Evolutionary conservation across 2,113 vertebrate species (phyloP).

Genomic region (Atrichornis clamosus): DNA sequence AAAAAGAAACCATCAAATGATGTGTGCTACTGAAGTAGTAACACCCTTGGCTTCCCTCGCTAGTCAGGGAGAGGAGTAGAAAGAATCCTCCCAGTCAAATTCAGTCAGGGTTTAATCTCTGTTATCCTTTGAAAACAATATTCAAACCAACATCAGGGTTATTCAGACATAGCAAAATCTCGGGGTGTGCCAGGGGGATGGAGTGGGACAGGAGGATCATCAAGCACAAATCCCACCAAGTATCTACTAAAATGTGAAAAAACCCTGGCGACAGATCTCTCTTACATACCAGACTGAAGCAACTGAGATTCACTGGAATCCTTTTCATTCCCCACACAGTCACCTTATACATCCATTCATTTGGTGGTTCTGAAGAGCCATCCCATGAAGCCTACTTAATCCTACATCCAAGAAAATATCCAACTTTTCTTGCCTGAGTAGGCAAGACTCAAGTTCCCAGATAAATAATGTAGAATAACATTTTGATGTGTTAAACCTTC

Average conservation of each 20-base stretch:
- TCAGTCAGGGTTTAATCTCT: neutral
- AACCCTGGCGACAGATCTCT: rapidly evolving
- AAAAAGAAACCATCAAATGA: neutral
- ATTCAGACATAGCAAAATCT: neutral
- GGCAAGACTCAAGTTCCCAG: neutral
- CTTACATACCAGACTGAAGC: neutral
- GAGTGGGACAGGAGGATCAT: neutral
- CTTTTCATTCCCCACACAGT: neutral
- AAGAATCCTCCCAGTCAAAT: neutral
- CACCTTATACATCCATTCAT: neutral
- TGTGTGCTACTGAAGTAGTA: neutral
- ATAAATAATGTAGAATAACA: neutral
- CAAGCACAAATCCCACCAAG: neutral
- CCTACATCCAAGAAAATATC: neutral
- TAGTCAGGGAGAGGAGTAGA: neutral
- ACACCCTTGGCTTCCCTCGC: neutral
- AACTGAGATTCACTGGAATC: neutral
- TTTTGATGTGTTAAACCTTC: neutral
- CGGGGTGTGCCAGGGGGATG: rapidly evolving
- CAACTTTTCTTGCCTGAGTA: neutral
- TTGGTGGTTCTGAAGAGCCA: neutral
- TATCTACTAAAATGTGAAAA: neutral
- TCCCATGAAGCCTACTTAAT: neutral
- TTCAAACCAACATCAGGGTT: neutral
- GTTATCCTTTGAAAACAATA: neutral